phyloP scores from a whole-genome alignment of 2,113 vertebrate genomes.

The Ceyx cyanopectus region DNA sequence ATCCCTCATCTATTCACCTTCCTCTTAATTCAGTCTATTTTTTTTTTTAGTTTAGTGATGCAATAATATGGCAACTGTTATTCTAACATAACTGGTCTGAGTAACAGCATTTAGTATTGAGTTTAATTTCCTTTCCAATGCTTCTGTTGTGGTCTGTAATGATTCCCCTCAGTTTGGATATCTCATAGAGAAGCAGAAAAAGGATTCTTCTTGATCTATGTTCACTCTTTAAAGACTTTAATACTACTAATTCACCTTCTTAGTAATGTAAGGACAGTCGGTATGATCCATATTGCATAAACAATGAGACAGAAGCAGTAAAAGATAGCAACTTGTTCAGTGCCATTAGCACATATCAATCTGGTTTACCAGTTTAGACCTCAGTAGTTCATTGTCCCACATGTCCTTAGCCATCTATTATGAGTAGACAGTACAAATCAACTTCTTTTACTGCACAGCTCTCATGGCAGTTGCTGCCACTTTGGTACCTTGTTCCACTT shows the following conservation, averaged over 20 bases:
- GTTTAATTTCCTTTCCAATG: neutral
- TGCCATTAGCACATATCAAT: neutral
- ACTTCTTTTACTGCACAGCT: neutral
- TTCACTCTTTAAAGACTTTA: neutral
- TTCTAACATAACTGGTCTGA: neutral
- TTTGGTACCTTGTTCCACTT: neutral
- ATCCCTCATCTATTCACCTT: neutral
- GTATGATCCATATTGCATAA: neutral
- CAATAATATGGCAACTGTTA: neutral
- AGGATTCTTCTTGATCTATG: neutral
- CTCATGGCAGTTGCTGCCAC: fast-evolving
- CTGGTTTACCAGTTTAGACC: neutral
- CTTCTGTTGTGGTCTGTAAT: neutral
- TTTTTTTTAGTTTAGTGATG: neutral
- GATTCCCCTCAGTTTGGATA: neutral
- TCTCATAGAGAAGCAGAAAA: neutral
- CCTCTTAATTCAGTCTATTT: neutral
- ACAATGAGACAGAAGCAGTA: neutral
- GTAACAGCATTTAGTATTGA: neutral
- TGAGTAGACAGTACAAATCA: fast-evolving
- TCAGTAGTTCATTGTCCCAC: neutral
- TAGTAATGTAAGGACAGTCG: neutral
- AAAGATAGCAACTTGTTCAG: neutral
- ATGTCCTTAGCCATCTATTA: neutral
- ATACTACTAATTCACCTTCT: neutral